These are phyloP conservation scores for Hycleus cichorii DNA, from an alignment of 1,140 invertebrate genomes.

Conservation along the genomic window DNA sequence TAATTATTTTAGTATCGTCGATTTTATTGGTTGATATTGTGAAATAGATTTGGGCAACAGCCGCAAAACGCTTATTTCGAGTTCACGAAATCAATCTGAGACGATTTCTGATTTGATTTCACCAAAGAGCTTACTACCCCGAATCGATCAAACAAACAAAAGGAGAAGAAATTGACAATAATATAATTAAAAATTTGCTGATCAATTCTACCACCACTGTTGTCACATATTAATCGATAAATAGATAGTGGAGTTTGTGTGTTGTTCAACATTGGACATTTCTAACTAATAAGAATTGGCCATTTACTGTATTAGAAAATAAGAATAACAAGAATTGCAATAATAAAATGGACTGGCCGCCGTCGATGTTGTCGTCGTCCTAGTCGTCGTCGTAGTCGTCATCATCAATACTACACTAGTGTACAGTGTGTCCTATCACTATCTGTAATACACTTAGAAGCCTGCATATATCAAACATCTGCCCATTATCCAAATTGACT, in stretches of 20 bases:
- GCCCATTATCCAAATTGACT: conserved; percentile 43
- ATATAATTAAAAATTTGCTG: no score
- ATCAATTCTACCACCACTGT: no score
- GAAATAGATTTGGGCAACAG: neutral
- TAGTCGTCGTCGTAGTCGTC: conserved; percentile 6
- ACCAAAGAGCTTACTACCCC: no score
- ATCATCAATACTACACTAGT: conserved; percentile 34
- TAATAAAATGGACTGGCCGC: conserved; percentile 36
- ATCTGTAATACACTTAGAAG: conserved; percentile 39
- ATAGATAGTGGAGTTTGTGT: no score
- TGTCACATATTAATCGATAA: no score
- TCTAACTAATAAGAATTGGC: conserved; percentile 32
- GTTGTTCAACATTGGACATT: neutral
- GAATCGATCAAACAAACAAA: no score
- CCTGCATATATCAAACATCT: conserved; percentile 42
- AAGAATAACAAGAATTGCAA: conserved; percentile 37
- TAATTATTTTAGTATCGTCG: conserved; percentile 32
- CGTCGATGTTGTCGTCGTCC: no score
- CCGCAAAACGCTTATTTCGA: neutral
- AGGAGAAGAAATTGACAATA: no score
- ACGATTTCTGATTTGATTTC: no score
- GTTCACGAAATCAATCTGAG: no score
- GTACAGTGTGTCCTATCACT: conserved; percentile 31
- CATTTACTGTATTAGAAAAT: conserved; percentile 32
- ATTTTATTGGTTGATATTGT: conserved; percentile 9